Base-by-base conservation (phyloP, 2,113 vertebrate genomes). In the Sisor rabdophorus region DNA sequence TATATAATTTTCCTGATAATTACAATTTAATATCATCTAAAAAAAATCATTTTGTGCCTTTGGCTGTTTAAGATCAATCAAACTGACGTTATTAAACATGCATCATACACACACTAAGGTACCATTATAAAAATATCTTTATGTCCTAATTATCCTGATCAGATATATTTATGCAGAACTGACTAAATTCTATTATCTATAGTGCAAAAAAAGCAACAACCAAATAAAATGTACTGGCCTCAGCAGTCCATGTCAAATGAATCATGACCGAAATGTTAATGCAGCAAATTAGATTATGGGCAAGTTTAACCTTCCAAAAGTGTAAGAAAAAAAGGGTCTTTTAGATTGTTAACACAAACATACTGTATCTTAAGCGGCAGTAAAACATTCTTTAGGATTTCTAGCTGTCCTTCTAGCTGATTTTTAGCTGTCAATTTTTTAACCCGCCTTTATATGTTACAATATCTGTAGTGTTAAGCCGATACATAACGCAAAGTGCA, bases 281-380 rank as follows among this genome's bases (percentile, higher is more conserved):
- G 69, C 60, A 56, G 61, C 68, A 73, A 48, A 79, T 78, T 78
- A 54, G 71, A 80, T 76, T 28, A 77, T 56, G 53, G 44, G 30
- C 75, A 55, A 47, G 54, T 72, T 80, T 72, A 36, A 16, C 73
- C 70, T 67, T 54, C 17, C 36, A 58, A 59, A 77, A 6, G 71
- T 59, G 76, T 69, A 75, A 63, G 54, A 68, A 59, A 68, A 59
- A 56, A 69, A 53, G 36, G 67, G 68, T 71, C 44, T 28, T 73
- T 68, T 73, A 56, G 58, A 22, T 52, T 32, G 44, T 59, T 58
- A 50, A 68, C 56, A 75, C 61, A 68, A 67, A 26, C 26, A 60
- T 61, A 10, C 5, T 44, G 5, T 44, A 67, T 71, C n/a, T 72
- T 19, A 13, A 71, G 22, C 19, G 7, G 3, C 19, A 67, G 22